phyloP scores from a whole-genome alignment of 2,113 vertebrate species.

The Mus pahari region DNA sequence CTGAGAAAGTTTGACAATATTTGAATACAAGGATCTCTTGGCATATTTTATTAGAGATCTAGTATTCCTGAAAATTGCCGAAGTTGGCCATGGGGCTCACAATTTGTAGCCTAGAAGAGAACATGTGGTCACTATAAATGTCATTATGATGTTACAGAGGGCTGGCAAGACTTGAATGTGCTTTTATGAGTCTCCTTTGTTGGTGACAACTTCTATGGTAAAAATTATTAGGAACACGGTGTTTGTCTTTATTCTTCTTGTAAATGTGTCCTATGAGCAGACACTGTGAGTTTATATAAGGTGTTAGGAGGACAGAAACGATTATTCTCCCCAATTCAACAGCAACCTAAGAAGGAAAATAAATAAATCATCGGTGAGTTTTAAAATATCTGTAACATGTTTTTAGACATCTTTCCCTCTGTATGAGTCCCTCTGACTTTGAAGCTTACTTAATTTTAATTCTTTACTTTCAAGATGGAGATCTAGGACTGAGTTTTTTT shows the following conservation, averaged over 20 bases:
- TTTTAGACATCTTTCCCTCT: not conserved
- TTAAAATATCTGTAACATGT: not conserved
- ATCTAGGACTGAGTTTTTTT: not conserved
- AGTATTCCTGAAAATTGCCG: not conserved
- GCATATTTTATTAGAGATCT: not conserved
- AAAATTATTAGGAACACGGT: not conserved
- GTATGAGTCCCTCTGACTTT: not conserved
- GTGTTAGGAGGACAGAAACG: not conserved
- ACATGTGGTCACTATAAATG: not conserved
- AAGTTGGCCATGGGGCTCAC: not conserved
- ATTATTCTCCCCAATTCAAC: not conserved
- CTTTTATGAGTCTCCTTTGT: not conserved
- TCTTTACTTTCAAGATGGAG: not conserved
- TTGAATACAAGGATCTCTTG: not conserved
- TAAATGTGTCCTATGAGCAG: not conserved
- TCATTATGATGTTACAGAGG: not conserved
- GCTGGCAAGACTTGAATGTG: not conserved
- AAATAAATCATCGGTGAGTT: not conserved
- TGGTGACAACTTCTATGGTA: not conserved
- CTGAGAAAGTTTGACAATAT: not conserved
- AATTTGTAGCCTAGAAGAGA: not conserved
- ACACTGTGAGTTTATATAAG: not conserved
- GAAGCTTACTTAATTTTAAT: constrained; percentile 1
- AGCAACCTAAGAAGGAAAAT: not conserved
- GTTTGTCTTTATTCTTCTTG: not conserved